These are phyloP conservation scores for Mastigias papua DNA, from an alignment of 30 jellyfish, hydroid and myxozoan species.

Conservation along the genomic window DNA sequence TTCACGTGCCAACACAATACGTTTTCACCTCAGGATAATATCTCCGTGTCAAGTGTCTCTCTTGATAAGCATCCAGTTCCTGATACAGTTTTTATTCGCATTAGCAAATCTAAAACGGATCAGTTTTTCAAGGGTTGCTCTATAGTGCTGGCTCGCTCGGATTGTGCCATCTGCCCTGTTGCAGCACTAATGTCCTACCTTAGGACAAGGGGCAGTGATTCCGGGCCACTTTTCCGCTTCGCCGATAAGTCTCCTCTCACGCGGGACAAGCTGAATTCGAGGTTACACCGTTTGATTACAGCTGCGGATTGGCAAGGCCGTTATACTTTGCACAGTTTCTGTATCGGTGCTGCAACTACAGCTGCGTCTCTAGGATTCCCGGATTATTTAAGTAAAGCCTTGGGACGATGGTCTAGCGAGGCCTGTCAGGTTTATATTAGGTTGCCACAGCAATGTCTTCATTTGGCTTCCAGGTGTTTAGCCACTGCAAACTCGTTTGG, in stretches of 20 bases:
- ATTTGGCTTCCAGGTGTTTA: neutral
- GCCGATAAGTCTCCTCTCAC: slow-evolving; percentile 8
- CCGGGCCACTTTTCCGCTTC: slow-evolving; percentile 2
- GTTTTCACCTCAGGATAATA: neutral
- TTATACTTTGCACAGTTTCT: slow-evolving; percentile 11
- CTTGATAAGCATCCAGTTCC: neutral
- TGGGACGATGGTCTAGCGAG: slow-evolving; percentile 35
- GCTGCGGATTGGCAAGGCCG: slow-evolving; percentile 5
- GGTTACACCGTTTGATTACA: neutral
- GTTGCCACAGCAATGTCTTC: neutral
- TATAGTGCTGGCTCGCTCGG: too few species aligned
- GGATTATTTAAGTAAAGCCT: slow-evolving; percentile 13
- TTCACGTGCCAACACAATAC: neutral
- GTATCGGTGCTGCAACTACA: slow-evolving; percentile 40
- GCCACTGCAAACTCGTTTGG: slow-evolving; percentile 6
- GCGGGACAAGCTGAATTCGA: neutral
- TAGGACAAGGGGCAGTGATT: neutral
- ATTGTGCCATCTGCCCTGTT: too few species aligned
- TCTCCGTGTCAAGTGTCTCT: neutral
- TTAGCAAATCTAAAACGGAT: neutral
- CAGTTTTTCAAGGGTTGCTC: slow-evolving; percentile 3
- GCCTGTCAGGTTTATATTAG: neutral
- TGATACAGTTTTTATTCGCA: neutral
- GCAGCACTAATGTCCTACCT: too few species aligned
- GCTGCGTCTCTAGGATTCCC: slow-evolving; percentile 56